These are phyloP conservation scores for Rhizomys pruinosus DNA, from an alignment of 2,113 vertebrate genomes.

Conservation along the genomic window DNA sequence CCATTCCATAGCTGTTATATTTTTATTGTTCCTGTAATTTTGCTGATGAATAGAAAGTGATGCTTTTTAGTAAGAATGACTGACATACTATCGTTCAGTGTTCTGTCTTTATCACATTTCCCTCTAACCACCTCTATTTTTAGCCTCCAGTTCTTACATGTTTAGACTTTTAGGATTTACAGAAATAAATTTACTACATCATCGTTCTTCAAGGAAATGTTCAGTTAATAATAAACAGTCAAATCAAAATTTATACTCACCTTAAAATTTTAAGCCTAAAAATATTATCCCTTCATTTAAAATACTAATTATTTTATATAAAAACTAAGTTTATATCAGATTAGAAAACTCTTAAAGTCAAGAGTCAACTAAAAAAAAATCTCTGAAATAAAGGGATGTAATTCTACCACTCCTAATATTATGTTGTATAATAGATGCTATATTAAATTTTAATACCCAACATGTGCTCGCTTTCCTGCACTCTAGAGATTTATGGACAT, in stretches of 20 bases:
- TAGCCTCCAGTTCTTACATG: background rate
- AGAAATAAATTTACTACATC: background rate
- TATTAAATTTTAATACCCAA: conserved; percentile 26
- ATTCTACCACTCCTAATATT: background rate
- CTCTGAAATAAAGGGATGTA: background rate
- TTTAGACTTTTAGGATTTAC: background rate
- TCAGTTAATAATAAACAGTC: background rate
- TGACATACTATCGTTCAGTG: background rate
- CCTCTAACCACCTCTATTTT: background rate
- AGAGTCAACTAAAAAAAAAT: background rate
- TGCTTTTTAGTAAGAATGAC: background rate
- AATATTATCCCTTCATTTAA: background rate
- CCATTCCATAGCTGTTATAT: background rate
- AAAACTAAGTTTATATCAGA: background rate
- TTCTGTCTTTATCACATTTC: background rate
- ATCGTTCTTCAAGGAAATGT: background rate
- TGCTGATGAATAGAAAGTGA: background rate
- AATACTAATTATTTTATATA: background rate
- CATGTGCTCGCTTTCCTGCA: background rate
- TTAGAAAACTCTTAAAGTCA: background rate
- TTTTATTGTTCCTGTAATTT: conserved; percentile 43
- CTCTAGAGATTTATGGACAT: background rate
- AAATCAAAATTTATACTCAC: background rate
- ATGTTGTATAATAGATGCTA: background rate
- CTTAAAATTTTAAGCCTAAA: conserved; percentile 8